Evolutionary conservation across 1,140 invertebrate species (phyloP).

Genomic region (Meloidogyne floridensis): DNA sequence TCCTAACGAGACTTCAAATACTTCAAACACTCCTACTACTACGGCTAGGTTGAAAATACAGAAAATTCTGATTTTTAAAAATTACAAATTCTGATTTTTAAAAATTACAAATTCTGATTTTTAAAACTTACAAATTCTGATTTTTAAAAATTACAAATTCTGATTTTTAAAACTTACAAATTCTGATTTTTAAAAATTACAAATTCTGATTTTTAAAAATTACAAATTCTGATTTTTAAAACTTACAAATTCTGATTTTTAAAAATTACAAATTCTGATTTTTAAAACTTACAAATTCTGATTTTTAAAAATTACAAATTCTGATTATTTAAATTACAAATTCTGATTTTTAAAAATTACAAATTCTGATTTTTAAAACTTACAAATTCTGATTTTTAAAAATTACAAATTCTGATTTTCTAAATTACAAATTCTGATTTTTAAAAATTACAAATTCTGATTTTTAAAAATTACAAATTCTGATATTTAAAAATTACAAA

Average conservation of each 20-base stretch:
- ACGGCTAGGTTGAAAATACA: constrained; percentile 8
- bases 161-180: not conserved
- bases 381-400: not conserved
- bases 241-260: not conserved
- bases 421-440: not conserved
- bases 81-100: not conserved
- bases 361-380: not conserved
- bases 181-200: not conserved
- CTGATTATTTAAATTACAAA: not conserved
- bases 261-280: not conserved
- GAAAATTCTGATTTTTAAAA: not conserved
- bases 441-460: not conserved
- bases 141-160: not conserved
- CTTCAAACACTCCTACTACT: not conserved
- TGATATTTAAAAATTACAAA: not conserved
- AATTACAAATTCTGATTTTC: not conserved
- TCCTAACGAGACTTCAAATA: not conserved
- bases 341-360: not conserved
- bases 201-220: not conserved
- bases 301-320: not conserved
- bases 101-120: too few species aligned
- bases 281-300: not conserved
- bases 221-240: not conserved
- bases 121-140: not conserved
- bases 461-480: not conserved